phyloP scores from a whole-genome alignment of 2,888 invertebrate species.

The Idaea biselata region DNA sequence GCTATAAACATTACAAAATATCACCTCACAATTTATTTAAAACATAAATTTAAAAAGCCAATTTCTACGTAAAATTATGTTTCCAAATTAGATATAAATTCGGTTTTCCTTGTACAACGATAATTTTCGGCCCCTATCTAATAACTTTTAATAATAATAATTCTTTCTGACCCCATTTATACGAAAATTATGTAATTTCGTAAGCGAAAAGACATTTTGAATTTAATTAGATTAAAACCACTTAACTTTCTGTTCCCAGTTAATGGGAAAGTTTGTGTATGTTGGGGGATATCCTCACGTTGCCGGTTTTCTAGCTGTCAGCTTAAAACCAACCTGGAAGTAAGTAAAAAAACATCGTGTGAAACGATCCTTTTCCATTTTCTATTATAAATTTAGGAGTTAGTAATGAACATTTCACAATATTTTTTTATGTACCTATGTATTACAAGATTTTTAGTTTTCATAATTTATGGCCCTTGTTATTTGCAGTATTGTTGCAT shows the following conservation, averaged over 20 bases:
- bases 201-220: neutral
- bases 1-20: neutral
- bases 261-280: too few species aligned
- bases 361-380: too few species aligned
- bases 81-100: neutral
- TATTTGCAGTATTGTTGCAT: too few species aligned
- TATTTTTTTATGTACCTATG: too few species aligned
- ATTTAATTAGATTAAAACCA: neutral
- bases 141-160: slow-evolving; percentile 20
- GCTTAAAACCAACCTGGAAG: too few species aligned
- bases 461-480: too few species aligned
- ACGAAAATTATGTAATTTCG: neutral
- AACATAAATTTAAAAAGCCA: slow-evolving; percentile 29
- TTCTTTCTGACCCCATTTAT: slow-evolving; percentile 2
- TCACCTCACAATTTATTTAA: neutral
- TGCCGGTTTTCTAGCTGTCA: too few species aligned
- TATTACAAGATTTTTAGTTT: too few species aligned
- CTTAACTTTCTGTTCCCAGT: neutral
- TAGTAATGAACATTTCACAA: too few species aligned
- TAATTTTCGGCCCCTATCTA: slow-evolving; percentile 20
- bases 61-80: slow-evolving; percentile 25
- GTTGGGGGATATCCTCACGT: too few species aligned
- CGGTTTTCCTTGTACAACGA: slow-evolving; percentile 1
- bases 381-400: too few species aligned
- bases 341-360: too few species aligned